phyloP scores from a whole-genome alignment of 2,797 vertebrate species.

The Corythornis leucogaster region DNA sequence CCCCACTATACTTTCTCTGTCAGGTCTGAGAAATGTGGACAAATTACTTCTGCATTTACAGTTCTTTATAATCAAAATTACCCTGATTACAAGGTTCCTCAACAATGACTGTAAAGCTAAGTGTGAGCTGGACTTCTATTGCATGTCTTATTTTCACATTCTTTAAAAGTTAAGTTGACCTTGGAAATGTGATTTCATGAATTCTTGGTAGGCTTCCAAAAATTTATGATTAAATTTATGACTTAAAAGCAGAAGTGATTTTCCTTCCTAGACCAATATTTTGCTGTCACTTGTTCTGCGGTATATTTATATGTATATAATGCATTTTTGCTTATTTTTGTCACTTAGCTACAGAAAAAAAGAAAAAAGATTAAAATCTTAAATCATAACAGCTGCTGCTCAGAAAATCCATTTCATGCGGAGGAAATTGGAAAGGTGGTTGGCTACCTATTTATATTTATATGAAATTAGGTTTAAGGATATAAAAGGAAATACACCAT shows the following conservation, averaged over 20 bases:
- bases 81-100: not conserved
- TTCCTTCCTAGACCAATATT: slow-evolving; percentile 55
- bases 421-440: slow-evolving; percentile 40
- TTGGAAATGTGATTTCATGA: slow-evolving; percentile 54
- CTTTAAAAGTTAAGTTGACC: slow-evolving; percentile 49
- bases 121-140: slow-evolving; percentile 1
- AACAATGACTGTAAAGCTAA: not conserved
- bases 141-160: slow-evolving; percentile 8
- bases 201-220: slow-evolving; percentile 50
- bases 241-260: slow-evolving; percentile 56
- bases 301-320: slow-evolving; percentile 40
- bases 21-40: not conserved
- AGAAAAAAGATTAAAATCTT: slow-evolving; percentile 36
- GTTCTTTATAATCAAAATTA: slow-evolving; percentile 26
- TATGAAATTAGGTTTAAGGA: slow-evolving; percentile 61
- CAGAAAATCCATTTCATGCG: slow-evolving; percentile 50
- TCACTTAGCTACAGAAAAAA: slow-evolving; percentile 13
- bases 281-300: slow-evolving; percentile 33
- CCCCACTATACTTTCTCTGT: not conserved
- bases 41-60: slow-evolving; percentile 35
- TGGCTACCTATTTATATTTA: slow-evolving; percentile 49
- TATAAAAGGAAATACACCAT: slow-evolving; percentile 36
- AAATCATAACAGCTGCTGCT: not conserved
- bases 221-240: slow-evolving; percentile 55
- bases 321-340: slow-evolving; percentile 32